phyloP scores from a whole-genome alignment of 1,140 invertebrate genomes.

The Drosophila mauritiana region DNA sequence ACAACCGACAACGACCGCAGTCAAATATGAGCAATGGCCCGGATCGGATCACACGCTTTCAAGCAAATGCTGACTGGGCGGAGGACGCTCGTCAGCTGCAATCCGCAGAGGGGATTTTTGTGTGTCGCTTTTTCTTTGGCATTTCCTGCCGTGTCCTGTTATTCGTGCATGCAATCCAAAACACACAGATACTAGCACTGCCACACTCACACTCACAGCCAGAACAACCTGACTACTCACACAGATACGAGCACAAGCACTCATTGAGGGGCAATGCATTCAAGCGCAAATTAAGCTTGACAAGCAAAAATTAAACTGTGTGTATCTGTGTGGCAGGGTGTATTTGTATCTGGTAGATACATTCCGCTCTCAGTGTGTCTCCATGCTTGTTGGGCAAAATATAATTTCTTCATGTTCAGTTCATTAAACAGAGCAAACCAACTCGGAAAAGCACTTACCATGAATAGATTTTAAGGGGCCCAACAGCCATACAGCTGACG shows the following conservation, averaged over 20 bases:
- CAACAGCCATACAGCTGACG: slow-evolving; percentile 3
- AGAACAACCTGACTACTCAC: slow-evolving; percentile 3
- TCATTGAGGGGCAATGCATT: slow-evolving; percentile 68
- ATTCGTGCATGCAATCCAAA: slow-evolving; percentile 68
- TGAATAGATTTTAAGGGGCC: slow-evolving; percentile 50
- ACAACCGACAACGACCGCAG: slow-evolving; percentile 47
- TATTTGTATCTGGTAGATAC: slow-evolving; percentile 37
- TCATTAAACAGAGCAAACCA: slow-evolving; percentile 77
- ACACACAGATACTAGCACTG: slow-evolving; percentile 30
- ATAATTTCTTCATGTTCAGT: slow-evolving; percentile 78
- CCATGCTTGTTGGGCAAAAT: slow-evolving; percentile 71
- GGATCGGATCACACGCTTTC: slow-evolving; percentile 12
- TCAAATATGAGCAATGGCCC: slow-evolving; percentile 39
- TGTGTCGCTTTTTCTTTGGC: slow-evolving; percentile 41
- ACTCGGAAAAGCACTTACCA: slow-evolving; percentile 61
- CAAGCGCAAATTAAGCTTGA: slow-evolving; percentile 83
- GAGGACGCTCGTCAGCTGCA: slow-evolving; percentile 25
- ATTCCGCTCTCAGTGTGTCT: slow-evolving; percentile 10
- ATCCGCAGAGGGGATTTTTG: slow-evolving; percentile 41
- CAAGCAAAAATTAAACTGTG: slow-evolving; percentile 82
- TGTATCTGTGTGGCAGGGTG: slow-evolving; percentile 48
- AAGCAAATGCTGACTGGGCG: slow-evolving; percentile 58
- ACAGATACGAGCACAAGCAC: slow-evolving; percentile 18
- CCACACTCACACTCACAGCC: slow-evolving; percentile 14
- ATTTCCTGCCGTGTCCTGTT: slow-evolving; percentile 44